Conservation (phyloP, 2,797 vertebrate genomes). For the Pygocentrus nattereri region DNA sequence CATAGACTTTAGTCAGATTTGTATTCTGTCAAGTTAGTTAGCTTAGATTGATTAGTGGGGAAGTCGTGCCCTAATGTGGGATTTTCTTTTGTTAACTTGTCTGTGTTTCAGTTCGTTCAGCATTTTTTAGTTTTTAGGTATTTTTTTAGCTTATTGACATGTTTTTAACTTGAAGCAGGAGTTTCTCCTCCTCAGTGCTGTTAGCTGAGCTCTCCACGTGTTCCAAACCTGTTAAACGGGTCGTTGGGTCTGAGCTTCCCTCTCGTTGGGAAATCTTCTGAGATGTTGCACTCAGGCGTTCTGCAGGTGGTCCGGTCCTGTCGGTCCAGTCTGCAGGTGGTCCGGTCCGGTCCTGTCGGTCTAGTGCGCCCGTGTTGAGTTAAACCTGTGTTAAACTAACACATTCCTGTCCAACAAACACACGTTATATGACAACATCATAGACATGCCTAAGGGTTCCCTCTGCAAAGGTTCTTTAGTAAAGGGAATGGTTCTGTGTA, state of each 20-base stretch:
- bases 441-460: too few species aligned
- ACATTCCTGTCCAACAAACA: neutral
- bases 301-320: neutral
- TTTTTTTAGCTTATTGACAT: too few species aligned
- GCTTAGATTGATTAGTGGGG: too few species aligned
- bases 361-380: neutral
- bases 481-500: too few species aligned
- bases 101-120: neutral
- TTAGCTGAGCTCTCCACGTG: neutral
- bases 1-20: too few species aligned
- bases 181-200: too few species aligned
- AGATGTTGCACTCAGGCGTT: neutral
- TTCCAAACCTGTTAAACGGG: conserved; percentile 45
- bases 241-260: conserved; percentile 22
- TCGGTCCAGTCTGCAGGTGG: neutral
- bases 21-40: too few species aligned
- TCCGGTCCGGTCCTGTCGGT: neutral
- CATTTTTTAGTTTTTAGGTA: neutral
- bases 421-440: too few species aligned
- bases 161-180: too few species aligned
- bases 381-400: neutral
- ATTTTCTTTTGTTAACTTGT: neutral
- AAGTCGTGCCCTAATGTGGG: too few species aligned
- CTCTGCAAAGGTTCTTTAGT: too few species aligned
- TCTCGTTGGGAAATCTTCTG: neutral